Conservation (phyloP, 2,888 invertebrate species). For the Hoplodrina blanda region DNA sequence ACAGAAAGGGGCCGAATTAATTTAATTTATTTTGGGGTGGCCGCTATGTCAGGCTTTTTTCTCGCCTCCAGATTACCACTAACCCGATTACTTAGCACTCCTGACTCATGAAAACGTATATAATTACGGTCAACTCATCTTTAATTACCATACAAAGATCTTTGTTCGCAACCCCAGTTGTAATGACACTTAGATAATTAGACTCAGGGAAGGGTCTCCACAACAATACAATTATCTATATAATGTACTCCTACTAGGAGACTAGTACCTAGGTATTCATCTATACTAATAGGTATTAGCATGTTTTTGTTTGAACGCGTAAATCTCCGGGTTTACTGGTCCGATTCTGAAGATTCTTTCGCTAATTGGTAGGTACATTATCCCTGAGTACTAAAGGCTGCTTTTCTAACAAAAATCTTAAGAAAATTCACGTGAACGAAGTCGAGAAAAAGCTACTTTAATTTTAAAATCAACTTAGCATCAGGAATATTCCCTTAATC, state of each 20-base stretch:
- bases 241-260: no score
- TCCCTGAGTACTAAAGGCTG: no score
- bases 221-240: background rate
- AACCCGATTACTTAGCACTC: conserved; percentile 71
- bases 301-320: no score
- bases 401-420: no score
- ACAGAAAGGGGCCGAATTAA: conserved; percentile 62
- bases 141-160: conserved; percentile 57
- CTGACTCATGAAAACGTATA: conserved; percentile 69
- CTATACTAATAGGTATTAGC: no score
- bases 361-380: no score
- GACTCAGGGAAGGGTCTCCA: background rate
- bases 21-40: conserved; percentile 70
- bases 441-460: background rate
- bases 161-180: conserved; percentile 36
- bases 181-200: conserved; percentile 30
- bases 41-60: conserved; percentile 67
- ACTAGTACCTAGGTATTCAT: no score
- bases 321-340: no score
- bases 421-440: no score
- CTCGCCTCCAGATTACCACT: conserved; percentile 67
- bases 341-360: no score
- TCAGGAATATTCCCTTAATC: background rate
- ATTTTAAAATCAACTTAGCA: background rate
- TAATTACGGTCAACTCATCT: conserved; percentile 68